Percentiles rank a stretch among this genome's conserved stretches.
Conservation (phyloP, 2,797 vertebrate species). For the Darevskia mixta region DNA sequence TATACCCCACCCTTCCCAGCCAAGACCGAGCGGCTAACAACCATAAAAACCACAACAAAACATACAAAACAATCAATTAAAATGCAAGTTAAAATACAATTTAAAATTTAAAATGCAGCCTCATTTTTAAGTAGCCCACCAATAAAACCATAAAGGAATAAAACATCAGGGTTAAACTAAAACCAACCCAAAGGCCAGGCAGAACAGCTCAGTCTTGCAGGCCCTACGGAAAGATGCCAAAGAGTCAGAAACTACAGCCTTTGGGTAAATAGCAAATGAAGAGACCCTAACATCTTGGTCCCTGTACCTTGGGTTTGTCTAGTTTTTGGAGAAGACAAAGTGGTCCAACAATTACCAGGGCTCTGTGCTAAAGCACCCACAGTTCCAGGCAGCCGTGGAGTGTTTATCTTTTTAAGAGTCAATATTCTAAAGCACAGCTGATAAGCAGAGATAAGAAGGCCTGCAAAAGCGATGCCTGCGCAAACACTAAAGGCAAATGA, state of each 20-base stretch:
- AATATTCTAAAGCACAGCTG: constrained; percentile 25
- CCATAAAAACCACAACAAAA: no score
- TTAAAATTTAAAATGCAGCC: no score
- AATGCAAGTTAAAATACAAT: no score
- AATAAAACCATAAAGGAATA: no score
- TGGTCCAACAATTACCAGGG: not conserved
- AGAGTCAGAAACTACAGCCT: not conserved
- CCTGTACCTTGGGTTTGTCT: not conserved
- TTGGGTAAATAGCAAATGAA: not conserved
- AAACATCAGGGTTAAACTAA: no score
- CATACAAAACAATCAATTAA: no score
- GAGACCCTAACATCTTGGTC: not conserved
- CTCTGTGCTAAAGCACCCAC: not conserved
- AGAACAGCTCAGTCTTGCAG: no score
- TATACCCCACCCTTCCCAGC: no score
- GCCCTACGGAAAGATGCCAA: no score
- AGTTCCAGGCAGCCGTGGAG: constrained; percentile 20
- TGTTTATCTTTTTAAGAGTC: constrained; percentile 26
- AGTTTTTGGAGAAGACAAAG: not conserved
- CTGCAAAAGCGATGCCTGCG: constrained; percentile 31
- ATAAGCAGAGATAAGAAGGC: constrained; percentile 32
- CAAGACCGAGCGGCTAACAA: no score
- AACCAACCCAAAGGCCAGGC: no score
- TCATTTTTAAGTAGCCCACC: no score
- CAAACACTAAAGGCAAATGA: constrained; percentile 66